A percentile compares a stretch with the other conserved stretches of the same genome.
phyloP scores from a whole-genome alignment of 2,113 vertebrate genomes.

The Oostethus manadensis region DNA sequence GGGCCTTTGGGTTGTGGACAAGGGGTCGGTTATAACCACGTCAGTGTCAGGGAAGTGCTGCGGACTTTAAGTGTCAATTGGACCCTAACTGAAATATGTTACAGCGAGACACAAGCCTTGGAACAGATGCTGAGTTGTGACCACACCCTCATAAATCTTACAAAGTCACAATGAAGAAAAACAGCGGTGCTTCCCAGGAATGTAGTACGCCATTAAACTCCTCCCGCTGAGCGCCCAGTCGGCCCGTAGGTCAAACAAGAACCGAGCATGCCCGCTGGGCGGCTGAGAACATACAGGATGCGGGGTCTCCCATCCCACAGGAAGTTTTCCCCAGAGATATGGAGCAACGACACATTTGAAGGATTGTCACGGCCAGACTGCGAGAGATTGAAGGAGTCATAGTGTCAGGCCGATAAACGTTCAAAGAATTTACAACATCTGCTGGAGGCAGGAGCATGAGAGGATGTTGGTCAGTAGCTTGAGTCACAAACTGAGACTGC shows the following conservation, averaged over 20 bases:
- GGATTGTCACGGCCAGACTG: constrained; percentile 19
- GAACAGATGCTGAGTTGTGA: constrained; percentile 7
- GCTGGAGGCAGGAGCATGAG: constrained; percentile 6
- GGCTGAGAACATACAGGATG: constrained; percentile 35
- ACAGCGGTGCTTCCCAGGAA: constrained; percentile 13
- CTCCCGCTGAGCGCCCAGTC: not conserved
- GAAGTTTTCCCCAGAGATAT: constrained; percentile 47
- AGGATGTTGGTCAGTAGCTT: constrained; percentile 39
- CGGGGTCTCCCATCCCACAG: constrained; percentile 44
- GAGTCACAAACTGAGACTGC: constrained; percentile 37
- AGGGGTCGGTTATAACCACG: too few species aligned
- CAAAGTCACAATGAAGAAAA: constrained; percentile 17
- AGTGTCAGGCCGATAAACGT: constrained; percentile 39
- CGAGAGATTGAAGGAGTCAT: constrained; percentile 16
- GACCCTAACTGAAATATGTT: not conserved
- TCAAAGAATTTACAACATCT: constrained; percentile 50
- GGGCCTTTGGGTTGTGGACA: too few species aligned
- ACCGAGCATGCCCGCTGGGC: constrained; percentile 25
- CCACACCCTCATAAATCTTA: constrained; percentile 16
- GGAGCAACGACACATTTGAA: constrained; percentile 34
- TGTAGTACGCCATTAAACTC: constrained; percentile 1
- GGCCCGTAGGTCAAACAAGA: constrained; percentile 36
- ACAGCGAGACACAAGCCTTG: constrained; percentile 13
- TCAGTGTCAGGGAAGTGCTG: too few species aligned
- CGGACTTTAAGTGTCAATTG: too few species aligned